Base-by-base conservation (phyloP, 2,113 vertebrate species). In the Sialia sialis region DNA sequence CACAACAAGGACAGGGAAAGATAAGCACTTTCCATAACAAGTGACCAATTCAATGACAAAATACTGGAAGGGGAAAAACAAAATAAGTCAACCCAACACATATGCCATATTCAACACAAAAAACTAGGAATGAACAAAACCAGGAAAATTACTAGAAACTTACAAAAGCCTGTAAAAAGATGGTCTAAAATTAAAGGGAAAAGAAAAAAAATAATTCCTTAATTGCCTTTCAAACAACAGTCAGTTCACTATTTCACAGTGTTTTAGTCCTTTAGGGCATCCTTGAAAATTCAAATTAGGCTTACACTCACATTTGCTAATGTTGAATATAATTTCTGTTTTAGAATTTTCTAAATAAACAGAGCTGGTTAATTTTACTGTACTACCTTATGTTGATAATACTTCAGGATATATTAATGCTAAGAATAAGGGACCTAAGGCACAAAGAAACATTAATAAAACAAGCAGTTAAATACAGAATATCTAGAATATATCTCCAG, bases 41-140 rank as follows among this genome's bases (percentile, higher is more conserved):
- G 10, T 32, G 48, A 49, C 13, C 15, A 64, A 32, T 56, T 85
- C 1, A 14, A 49, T 7, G 21, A 60, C 41, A 59, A 86, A 38
- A 4, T 52, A 52, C 9, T 29, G 26, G 10, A 74, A 79, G 43
- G 5, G 7, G 11, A 22, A 84, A 80, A 81, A 0, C 2, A 59
- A 55, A 75, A 14, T 5, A 27, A 70, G 17, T 11, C 6, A 59
- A 39, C 32, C 16, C 30, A 69, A 59, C 5, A 44, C 1, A 0
- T 1, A 30, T 5, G 5, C 36, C 27, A 26, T 68, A 30, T 68
- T 60, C 62, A 83, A 41, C 6, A 55, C 5, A 62, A 54, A 58
- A 68, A 44, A 17, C 2, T 6, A 62, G 2, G 22, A 64, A 26
- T 5, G 1, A 58, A 43, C 3, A 62, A 86, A 46, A 1, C 1